Base-by-base conservation (phyloP, 2,797 vertebrate genomes). In the Rhyacichthys aspro region DNA sequence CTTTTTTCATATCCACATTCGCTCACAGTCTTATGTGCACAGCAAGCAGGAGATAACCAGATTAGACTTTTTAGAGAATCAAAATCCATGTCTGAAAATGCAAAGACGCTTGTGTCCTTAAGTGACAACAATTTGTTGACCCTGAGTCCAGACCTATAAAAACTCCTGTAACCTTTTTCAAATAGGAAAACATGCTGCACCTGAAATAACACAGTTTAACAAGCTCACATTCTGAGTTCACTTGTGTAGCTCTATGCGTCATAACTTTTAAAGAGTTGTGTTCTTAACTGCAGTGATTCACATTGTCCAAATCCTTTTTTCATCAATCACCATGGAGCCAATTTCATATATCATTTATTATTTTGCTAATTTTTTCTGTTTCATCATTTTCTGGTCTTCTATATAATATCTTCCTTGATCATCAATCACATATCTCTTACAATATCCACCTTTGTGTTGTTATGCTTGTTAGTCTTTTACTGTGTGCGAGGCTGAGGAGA, bases 1-100 rank as follows among this genome's bases (percentile, higher is more conserved):
- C 8, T 10, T 78, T 39, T 78, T 76, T 78, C 57, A 60, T 59
- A 78, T 59, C 67, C 5, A 8, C 68, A 71, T 44, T 47, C 56
- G 19, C 52, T 68, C 44, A 9, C 14, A 37, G 48, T 67, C 6
- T 62, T 81, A 48, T 69, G 59, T 36, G 68, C 34, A 14, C 36
- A 43, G 60, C 38, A 17, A 52, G 62, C 14, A 36, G 36, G 16
- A 63, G 54, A 70, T 73, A 76, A 81, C 53, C 57, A 59, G 52
- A 70, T 78, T 53, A 70, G 65, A 71, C 67, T 59, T 62, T 38
- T 55, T 36, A 15, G 39, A 55, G 56, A 74, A 80, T 47, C 52
- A 15, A 74, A 74, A 66, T 62, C n/a, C 9, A 7, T 32, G 41
- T 66, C 32, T 67, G 28, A 48, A 70, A 67, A 63, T 66, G 43